A percentile compares a stretch with the other conserved stretches of the same genome.
Conservation (phyloP, 2,888 invertebrate genomes). For the Ecdyonurus torrentis region DNA sequence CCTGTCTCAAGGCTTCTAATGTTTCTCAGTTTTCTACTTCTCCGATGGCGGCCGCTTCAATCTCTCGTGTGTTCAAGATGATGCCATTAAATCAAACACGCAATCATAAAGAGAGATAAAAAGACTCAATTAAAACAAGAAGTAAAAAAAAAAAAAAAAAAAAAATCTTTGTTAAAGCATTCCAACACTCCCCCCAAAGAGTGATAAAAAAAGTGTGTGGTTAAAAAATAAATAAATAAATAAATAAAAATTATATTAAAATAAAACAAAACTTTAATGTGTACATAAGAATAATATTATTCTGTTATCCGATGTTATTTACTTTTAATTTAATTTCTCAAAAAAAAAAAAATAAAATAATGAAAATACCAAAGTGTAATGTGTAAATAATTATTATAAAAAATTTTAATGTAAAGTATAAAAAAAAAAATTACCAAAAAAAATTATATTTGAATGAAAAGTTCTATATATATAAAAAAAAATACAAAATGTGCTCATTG, state of each 20-base stretch:
- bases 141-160: too few species aligned
- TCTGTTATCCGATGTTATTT: not conserved
- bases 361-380: not conserved
- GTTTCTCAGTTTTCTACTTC: not conserved
- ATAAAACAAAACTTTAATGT: not conserved
- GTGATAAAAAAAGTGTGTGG: not conserved
- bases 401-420: not conserved
- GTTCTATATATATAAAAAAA: too few species aligned
- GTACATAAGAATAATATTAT: not conserved
- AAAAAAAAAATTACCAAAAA: not conserved
- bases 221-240: too few species aligned
- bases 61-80: not conserved
- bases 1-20: not conserved
- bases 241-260: not conserved
- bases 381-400: not conserved
- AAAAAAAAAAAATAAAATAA: too few species aligned
- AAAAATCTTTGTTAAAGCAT: not conserved
- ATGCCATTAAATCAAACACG: constrained; percentile 2
- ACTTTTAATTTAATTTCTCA: not conserved
- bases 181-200: not conserved
- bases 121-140: too few species aligned
- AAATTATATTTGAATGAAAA: too few species aligned
- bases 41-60: not conserved
- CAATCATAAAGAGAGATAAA: not conserved
- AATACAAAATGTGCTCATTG: not conserved